Percentiles rank a stretch among this genome's conserved stretches.
These are phyloP conservation scores for Creontiades dilutus DNA, from an alignment of 2,888 invertebrate genomes.

Conservation along the genomic window DNA sequence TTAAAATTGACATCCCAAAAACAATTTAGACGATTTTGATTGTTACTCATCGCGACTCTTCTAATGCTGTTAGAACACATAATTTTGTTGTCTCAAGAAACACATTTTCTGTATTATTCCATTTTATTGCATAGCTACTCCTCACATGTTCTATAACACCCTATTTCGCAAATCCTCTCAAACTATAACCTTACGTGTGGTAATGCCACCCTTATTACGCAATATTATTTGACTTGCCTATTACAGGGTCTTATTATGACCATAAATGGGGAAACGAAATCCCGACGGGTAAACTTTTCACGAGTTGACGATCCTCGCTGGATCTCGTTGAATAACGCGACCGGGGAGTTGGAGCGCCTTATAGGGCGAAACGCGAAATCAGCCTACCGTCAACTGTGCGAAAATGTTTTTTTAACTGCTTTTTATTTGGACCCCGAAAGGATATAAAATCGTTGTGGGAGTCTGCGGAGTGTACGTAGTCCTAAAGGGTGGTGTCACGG, in stretches of 20 bases:
- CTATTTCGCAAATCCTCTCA: no score
- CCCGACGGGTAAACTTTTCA: neutral
- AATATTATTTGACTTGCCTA: neutral
- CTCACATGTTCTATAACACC: no score
- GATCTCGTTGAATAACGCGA: constrained; percentile 20
- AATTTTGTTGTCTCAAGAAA: no score
- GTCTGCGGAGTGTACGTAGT: no score
- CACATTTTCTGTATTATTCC: no score
- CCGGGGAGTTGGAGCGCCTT: neutral
- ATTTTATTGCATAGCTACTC: no score
- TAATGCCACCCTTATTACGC: neutral
- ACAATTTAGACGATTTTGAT: no score
- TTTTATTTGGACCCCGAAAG: neutral
- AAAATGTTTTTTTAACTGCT: constrained; percentile 7
- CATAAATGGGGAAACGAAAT: neutral
- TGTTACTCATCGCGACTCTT: no score
- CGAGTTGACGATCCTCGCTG: neutral
- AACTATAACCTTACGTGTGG: no score
- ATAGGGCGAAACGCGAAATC: neutral
- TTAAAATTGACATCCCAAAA: no score
- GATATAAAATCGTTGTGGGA: neutral
- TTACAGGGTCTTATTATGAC: neutral
- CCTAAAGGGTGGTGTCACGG: no score
- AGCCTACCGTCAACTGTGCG: neutral
- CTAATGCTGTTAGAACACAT: no score